Percentiles rank a stretch among this genome's conserved stretches.
These are phyloP conservation scores for Podarcis siculus DNA, from an alignment of 2,797 vertebrate genomes.

Conservation along the genomic window DNA sequence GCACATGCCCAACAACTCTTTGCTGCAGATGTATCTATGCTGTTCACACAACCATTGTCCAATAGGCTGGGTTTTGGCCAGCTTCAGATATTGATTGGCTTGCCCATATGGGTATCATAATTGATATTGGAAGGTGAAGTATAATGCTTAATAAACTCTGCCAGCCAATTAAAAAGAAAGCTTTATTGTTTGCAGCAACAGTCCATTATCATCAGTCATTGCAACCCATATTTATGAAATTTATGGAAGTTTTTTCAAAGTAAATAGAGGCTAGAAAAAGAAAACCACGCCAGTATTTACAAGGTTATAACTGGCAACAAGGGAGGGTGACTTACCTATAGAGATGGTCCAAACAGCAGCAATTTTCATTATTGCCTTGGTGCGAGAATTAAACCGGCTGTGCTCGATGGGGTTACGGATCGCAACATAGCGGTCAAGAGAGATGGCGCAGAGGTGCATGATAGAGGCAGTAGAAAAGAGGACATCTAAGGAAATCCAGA, in stretches of 20 bases:
- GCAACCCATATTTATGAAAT: constrained; percentile 46
- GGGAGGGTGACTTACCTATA: constrained; percentile 85
- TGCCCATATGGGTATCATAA: background rate
- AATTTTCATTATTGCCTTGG: constrained; percentile 99
- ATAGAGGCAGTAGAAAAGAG: constrained; percentile 98
- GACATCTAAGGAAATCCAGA: constrained; percentile 99
- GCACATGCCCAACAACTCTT: too few relatives aligned
- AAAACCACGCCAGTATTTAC: constrained; percentile 36
- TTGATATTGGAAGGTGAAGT: background rate
- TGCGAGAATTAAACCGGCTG: constrained; percentile 98
- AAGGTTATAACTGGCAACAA: constrained; percentile 49
- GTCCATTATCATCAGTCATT: constrained; percentile 5
- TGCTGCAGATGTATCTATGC: background rate
- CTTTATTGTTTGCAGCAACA: constrained; percentile 4
- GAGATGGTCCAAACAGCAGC: constrained; percentile 99
- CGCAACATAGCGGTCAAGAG: constrained; percentile 97
- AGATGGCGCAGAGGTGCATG: constrained; percentile 99
- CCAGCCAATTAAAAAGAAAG: constrained; percentile 7
- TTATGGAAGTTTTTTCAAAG: background rate
- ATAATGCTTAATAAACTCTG: background rate
- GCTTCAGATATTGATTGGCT: background rate
- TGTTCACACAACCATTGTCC: constrained; percentile 6
- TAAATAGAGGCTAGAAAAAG: background rate
- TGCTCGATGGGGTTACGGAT: constrained; percentile 99
- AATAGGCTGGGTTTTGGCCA: background rate